Base-by-base conservation (phyloP, 2,797 vertebrate species). In the Crax fasciolata region DNA sequence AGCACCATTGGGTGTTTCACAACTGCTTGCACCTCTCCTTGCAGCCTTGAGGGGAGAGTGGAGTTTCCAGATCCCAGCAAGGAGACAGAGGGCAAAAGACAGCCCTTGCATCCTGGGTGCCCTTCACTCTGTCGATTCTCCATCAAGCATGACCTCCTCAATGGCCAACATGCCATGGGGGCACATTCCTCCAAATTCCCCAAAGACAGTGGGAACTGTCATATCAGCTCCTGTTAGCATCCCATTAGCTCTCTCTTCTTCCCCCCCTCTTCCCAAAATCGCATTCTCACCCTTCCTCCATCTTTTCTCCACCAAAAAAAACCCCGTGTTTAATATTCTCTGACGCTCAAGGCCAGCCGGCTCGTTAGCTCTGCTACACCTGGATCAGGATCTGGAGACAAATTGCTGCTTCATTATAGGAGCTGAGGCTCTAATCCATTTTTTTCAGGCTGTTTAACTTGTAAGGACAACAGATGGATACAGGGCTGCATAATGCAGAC, bases 361-460 rank as follows among this genome's bases (percentile, higher is more conserved):
- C 95, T 97, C 89, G 78, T 97, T 96, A 97, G 94, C 95, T 95
- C 81, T 80, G 82, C 93, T 97, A 87, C 76, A 97, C 96, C 96
- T 97, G 92, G 90, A 96, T 96, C 96, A 94, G 80, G 90, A 94
- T 91, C 94, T 92, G 49, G 65, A 97, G 95, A 97, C 96, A 98
- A 98, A 98, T 87, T 96, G 94, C 93, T 93, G 87, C 96, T 97
- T 98, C 97, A 97, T 98, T 97, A 98, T 5, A 90, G 92, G 89
- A 97, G 85, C 96, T 62, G 87, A 97, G 77, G 88, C 92, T 97
- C 95, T 97, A 96, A 97, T 96, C 94, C 94, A 90, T 94, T 97
- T 92, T 94, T 79, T 92, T 90, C 92, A 96, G 88, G 79, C 79
- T 95, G 94, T 97, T 97, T 96, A 97, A 95, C 86, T 95, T 96